Base-by-base conservation (phyloP, 2,888 invertebrate genomes). In the Apantesis nais region DNA sequence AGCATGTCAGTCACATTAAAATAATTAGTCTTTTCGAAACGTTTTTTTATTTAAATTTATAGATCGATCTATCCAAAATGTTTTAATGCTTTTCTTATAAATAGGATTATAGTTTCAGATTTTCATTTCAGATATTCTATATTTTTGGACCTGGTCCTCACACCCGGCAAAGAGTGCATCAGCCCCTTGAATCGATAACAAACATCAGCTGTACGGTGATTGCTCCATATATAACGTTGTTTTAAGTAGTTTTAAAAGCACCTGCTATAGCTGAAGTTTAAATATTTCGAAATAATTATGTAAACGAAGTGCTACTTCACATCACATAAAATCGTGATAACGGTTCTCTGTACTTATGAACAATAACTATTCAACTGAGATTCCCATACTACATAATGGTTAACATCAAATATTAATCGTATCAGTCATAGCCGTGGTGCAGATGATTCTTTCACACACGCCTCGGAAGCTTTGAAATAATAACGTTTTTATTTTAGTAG, bases 401-500 rank as follows among this genome's bases (percentile, higher is more conserved):
- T 77, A 77, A 71, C 81, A 77, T 78, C 75, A 75, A 78, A 81
- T 80, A 72, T 74, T 71, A 80, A 80, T 80, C 74, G 74, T 71
- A 77, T 80, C 73, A 70, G 79, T 78, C 74, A 77, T 77, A 80
- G 80, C 25, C 29, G 62, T 64, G n/a, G 37, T 62, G 48, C 19
- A 73, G 62, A 39, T 58, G 52, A 66, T 63, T 70, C 71, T 66
- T 78, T 78, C 69, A 71, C 72, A 78, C 71, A 55, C 62, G 63
- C 58, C 9, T 48, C 37, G 34, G 60, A 44, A 64, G 41, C 34
- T 69, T 52, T 52, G 25, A 58, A 19, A 34, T 58, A 60, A 64
- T 44, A 25, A 52, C 9, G 5, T 55, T 52, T 48, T 64, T 19
- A 48, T 64, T n/a, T n/a, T n/a, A n/a, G 22, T 48, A 34, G 8